Evolutionary conservation across 2,113 vertebrate genomes (phyloP).

Genomic region (Mustelus asterias): DNA sequence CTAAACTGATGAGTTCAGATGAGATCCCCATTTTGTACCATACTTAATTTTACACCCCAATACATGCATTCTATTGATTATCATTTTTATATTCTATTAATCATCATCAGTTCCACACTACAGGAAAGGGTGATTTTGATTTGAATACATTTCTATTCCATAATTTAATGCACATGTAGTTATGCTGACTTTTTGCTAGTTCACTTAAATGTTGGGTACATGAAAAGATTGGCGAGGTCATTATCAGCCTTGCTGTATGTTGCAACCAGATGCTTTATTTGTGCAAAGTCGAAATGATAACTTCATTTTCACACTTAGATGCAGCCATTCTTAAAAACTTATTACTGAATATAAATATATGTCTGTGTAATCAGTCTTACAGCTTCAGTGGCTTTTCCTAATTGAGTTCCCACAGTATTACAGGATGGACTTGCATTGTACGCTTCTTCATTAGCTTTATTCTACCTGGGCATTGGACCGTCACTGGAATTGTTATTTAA

Average conservation of each 20-base stretch:
- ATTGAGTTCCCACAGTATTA: neutral
- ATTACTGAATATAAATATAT: slow-evolving; percentile 10
- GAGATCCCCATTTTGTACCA: neutral
- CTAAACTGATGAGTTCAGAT: neutral
- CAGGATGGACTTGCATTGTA: neutral
- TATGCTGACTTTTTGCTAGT: neutral
- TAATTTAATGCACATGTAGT: neutral
- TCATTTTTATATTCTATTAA: neutral
- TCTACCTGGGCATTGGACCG: neutral
- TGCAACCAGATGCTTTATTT: neutral
- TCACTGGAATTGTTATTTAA: neutral
- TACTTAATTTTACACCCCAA: neutral
- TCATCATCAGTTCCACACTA: neutral
- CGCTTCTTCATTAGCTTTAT: neutral
- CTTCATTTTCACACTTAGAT: neutral
- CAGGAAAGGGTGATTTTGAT: neutral
- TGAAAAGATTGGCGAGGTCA: neutral
- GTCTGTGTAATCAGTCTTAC: neutral
- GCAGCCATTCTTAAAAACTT: slow-evolving; percentile 10
- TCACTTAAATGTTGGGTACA: neutral
- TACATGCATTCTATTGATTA: neutral
- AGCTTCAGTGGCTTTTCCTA: neutral
- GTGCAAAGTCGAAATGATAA: neutral
- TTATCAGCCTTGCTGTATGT: neutral
- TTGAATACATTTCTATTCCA: neutral